These are phyloP conservation scores for Napeogenes inachia DNA, from an alignment of 2,888 invertebrate species.

Conservation along the genomic window DNA sequence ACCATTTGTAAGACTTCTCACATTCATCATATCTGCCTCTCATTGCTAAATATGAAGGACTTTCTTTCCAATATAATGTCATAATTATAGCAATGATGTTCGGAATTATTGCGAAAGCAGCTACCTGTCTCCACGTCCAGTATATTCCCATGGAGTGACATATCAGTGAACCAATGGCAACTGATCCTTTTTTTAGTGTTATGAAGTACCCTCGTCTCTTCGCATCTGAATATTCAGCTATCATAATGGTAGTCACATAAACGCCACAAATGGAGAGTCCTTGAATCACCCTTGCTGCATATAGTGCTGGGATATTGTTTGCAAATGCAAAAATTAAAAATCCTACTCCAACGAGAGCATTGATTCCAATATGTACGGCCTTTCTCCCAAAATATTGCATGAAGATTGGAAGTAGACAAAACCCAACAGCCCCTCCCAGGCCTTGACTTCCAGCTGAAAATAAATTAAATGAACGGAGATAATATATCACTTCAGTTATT, in stretches of 20 bases:
- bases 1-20: slow-evolving; percentile 39
- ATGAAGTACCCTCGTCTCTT: slow-evolving; percentile 44
- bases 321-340: slow-evolving; percentile 41
- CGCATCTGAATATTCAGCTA: slow-evolving; percentile 45
- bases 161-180: slow-evolving; percentile 32
- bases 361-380: slow-evolving; percentile 32
- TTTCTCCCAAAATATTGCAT: slow-evolving; percentile 36
- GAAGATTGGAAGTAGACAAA: slow-evolving; percentile 33
- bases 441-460: slow-evolving; percentile 42
- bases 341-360: slow-evolving; percentile 32
- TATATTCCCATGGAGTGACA: slow-evolving; percentile 38
- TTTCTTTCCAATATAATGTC: slow-evolving; percentile 44
- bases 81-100: slow-evolving; percentile 28
- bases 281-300: slow-evolving; percentile 40
- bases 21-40: slow-evolving; percentile 43
- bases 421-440: slow-evolving; percentile 39
- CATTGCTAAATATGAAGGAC: slow-evolving; percentile 41
- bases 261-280: slow-evolving; percentile 41
- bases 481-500: slow-evolving; percentile 36
- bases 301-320: slow-evolving; percentile 33
- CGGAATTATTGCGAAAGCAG: slow-evolving; percentile 28
- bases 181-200: slow-evolving; percentile 9
- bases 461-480: slow-evolving; percentile 8
- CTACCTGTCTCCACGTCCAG: slow-evolving; percentile 41
- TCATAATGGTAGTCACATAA: slow-evolving; percentile 37